Conservation (phyloP, 2,113 vertebrate species). For the Syngnathoides biaculeatus region DNA sequence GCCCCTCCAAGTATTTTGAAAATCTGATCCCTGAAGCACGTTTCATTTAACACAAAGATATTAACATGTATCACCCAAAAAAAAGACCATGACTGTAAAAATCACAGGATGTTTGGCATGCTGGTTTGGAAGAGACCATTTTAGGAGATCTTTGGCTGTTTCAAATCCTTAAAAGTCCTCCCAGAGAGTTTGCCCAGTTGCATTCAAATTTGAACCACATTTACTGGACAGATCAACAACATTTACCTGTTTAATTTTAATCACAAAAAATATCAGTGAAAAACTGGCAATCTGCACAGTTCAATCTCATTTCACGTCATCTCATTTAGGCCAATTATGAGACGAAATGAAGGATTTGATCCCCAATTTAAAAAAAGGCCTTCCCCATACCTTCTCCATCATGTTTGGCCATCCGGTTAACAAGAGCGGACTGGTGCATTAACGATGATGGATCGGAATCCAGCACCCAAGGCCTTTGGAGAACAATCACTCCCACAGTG, state of each 20-base stretch:
- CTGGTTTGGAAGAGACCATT: not conserved
- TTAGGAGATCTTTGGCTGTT: not conserved
- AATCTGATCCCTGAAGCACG: not conserved
- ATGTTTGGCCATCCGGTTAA: slow-evolving; percentile 83
- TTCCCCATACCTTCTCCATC: slow-evolving; percentile 78
- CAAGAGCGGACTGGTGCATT: slow-evolving; percentile 84
- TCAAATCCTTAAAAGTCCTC: not conserved
- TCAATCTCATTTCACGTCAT: slow-evolving; percentile 75
- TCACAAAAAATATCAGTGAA: slow-evolving; percentile 48
- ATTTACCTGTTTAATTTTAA: not conserved
- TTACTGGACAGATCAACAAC: not conserved
- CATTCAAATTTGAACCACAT: not conserved
- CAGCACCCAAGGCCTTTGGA: slow-evolving; percentile 79
- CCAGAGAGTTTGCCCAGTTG: not conserved
- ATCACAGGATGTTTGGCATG: not conserved
- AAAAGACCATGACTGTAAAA: no score
- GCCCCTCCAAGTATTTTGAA: not conserved
- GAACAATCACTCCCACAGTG: slow-evolving; percentile 92
- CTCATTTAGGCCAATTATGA: slow-evolving; percentile 89
- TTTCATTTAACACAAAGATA: not conserved
- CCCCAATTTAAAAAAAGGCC: slow-evolving; percentile 81
- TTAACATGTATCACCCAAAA: no score
- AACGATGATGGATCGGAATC: slow-evolving; percentile 99
- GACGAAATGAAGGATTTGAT: slow-evolving; percentile 90
- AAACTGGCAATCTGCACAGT: slow-evolving; percentile 79